These are phyloP conservation scores for Thelaira solivaga DNA, from an alignment of 2,888 invertebrate species.

Conservation along the genomic window DNA sequence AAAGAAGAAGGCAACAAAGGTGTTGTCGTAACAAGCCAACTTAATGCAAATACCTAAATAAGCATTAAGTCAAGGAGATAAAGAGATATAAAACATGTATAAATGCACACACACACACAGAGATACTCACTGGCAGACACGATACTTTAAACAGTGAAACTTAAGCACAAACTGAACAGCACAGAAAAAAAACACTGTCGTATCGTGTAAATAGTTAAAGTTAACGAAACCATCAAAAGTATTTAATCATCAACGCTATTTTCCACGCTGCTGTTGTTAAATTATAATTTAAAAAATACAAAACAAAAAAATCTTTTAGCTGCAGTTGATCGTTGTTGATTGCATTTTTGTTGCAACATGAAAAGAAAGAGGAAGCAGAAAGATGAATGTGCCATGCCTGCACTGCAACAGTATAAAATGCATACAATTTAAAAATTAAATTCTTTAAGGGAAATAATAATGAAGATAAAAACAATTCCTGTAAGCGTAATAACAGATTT, in stretches of 20 bases:
- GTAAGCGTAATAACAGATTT: conserved; percentile 18
- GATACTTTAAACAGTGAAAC: conserved; percentile 31
- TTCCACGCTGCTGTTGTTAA: conserved; percentile 37
- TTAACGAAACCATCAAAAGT: conserved; percentile 45
- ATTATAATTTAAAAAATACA: conserved; percentile 41
- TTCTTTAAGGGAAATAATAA: not conserved
- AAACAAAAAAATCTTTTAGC: conserved; percentile 48
- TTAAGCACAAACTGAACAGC: not conserved
- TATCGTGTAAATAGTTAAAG: conserved; percentile 41
- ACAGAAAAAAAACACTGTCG: conserved; percentile 5
- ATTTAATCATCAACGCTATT: conserved; percentile 56
- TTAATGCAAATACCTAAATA: conserved; percentile 61
- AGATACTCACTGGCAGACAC: conserved; percentile 8
- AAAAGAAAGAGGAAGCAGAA: no score
- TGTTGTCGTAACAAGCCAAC: conserved; percentile 59
- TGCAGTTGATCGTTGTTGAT: conserved; percentile 16
- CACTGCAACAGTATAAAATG: not conserved
- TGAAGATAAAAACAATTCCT: not conserved
- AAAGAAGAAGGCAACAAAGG: conserved; percentile 35
- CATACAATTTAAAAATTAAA: conserved; percentile 3
- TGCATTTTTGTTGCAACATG: not conserved
- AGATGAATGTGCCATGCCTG: no score
- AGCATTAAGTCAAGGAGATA: conserved; percentile 58
- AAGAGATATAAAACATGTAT: conserved; percentile 16
- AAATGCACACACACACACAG: not conserved